phyloP scores from a whole-genome alignment of 35 echinoderm and acorn worm genomes.

The Ptychodera flava region DNA sequence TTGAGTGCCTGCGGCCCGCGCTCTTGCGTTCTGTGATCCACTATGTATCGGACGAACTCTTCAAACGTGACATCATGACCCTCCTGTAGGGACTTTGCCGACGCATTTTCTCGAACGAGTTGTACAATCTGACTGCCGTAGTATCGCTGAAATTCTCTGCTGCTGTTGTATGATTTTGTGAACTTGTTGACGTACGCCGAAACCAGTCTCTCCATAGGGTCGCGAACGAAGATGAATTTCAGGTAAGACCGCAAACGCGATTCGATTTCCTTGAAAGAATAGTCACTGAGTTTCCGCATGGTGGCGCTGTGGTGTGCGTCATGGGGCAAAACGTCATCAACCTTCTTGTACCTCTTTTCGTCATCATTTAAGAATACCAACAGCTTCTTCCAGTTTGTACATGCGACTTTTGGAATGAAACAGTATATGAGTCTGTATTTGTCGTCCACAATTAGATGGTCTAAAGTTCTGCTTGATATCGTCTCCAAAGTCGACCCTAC shows the following conservation, averaged over 20 bases:
- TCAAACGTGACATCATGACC: conserved; percentile 14
- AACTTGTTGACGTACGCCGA: conserved; percentile 60
- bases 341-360: neutral
- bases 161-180: neutral
- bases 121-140: conserved; percentile 6
- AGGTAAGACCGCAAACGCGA: conserved; percentile 30
- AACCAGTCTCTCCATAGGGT: conserved; percentile 36
- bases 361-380: conserved; percentile 26
- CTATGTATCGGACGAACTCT: conserved; percentile 26
- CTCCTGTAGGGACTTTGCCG: neutral
- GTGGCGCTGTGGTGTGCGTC: neutral
- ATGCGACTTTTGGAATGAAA: conserved; percentile 64
- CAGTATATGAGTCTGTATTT: conserved; percentile 52
- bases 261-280: conserved; percentile 12
- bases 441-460: conserved; percentile 40
- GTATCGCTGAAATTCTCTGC: conserved; percentile 14
- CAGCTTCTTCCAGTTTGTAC: conserved; percentile 58
- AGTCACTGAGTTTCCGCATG: conserved; percentile 20
- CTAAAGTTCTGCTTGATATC: neutral
- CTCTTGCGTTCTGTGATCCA: neutral
- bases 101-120: neutral
- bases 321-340: neutral
- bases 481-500: neutral
- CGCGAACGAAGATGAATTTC: conserved; percentile 47
- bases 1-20: neutral